Evolutionary conservation across 1,140 invertebrate species (phyloP), one percentile per base, ranked within the genome.

Genomic region (Ruditapes philippinarum): DNA sequence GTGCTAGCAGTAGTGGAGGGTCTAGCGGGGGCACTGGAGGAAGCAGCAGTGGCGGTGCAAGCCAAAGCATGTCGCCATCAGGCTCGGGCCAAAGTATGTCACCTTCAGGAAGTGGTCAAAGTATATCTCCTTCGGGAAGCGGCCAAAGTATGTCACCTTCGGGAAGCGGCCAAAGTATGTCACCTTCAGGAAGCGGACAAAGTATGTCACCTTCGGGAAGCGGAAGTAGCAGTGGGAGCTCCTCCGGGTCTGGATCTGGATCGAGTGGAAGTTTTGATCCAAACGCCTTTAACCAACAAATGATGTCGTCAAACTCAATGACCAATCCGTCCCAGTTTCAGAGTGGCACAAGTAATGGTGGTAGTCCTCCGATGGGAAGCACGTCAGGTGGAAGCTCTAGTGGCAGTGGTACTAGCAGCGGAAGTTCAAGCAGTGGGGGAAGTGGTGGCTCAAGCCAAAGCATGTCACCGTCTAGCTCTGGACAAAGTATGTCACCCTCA

Each of bases 51-150:
- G 38, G 36, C 0, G 19, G 51, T 22, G 49, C 36, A 31, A 57
- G 57, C 28, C 57, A 82, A 65, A 85, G 42, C n/a, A 73, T 74
- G 82, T 85, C 82, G 17, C 68, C 65, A 54, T 85, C 82, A 0
- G 51, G 42, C 9, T 38, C 65, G 19, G 40, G 82, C 17, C 40
- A 36, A 22, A 42, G 54, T 22, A 54, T 31, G 49, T 57, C 54
- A 31, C n/a, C 78, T 4, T 45, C 79, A n/a, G 45, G 45, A 12
- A n/a, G n/a, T n/a, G n/a, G n/a, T n/a, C n/a, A n/a, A n/a, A n/a
- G n/a, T n/a, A n/a, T n/a, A n/a, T n/a, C n/a, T n/a, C n/a, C n/a
- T n/a, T n/a, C n/a, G n/a, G n/a, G n/a, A n/a, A n/a, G n/a, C n/a
- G n/a, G n/a, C n/a, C n/a, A n/a, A n/a, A n/a, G n/a, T n/a, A n/a